Evolutionary conservation across 2,113 vertebrate genomes (phyloP).

Genomic region (Chitala chitala): DNA sequence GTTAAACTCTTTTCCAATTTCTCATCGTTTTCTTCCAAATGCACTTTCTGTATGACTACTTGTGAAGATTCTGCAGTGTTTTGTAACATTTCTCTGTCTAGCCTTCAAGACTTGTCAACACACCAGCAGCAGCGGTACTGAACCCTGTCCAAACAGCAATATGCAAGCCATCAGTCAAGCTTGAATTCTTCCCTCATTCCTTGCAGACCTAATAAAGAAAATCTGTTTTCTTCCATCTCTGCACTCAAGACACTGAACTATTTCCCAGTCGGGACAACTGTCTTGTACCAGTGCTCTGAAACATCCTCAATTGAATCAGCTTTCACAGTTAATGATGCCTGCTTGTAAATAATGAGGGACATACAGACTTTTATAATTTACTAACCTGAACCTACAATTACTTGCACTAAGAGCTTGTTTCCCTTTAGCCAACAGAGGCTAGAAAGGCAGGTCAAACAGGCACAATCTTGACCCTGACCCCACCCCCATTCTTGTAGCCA

Average conservation of each 20-base stretch:
- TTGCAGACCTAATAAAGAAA: constrained; percentile 27
- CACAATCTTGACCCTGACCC: constrained; percentile 30
- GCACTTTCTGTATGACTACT: not conserved
- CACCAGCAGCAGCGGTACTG: not conserved
- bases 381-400: constrained; percentile 30
- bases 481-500: constrained; percentile 27
- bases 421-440: constrained; percentile 16
- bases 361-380: constrained; percentile 30
- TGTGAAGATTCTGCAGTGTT: not conserved
- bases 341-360: constrained; percentile 26
- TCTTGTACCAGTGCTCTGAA: too few relatives aligned
- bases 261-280: too few relatives aligned
- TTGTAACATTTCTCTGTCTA: not conserved
- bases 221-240: constrained; percentile 47
- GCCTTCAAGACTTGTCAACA: not conserved
- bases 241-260: too few relatives aligned
- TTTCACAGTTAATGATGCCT: constrained; percentile 27
- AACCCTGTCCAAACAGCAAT: not conserved
- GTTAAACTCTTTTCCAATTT: not conserved
- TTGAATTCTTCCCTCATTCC: constrained; percentile 26
- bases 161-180: not conserved
- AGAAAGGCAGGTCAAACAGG: constrained; percentile 20
- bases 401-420: constrained; percentile 24
- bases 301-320: not conserved
- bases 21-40: not conserved